Base-by-base conservation (phyloP, 2,888 invertebrate genomes). In the Nematopogon swammerdamellus region DNA sequence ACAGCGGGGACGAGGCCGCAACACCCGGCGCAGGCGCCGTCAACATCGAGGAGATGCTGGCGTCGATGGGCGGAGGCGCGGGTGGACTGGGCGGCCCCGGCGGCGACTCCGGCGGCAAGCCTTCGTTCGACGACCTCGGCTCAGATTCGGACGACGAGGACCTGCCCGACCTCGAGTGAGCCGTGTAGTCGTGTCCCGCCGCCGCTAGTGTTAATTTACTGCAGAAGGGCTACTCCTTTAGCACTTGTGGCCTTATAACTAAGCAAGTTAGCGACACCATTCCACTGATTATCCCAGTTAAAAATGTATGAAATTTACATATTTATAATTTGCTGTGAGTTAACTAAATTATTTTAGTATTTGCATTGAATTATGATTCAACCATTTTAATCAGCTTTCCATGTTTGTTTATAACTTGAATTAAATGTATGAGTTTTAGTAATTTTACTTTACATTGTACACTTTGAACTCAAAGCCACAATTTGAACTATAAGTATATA, bases 1-100 rank as follows among this genome's bases (percentile, higher is more conserved):
- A 97, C 54, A 93, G 91, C 49, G 91, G 90, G n/a, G 91, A 89
- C 56, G 95, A 93, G 58, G 84, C 68, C 51, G n/a, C n/a, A n/a
- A 66, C 57, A 46, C 67, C 63, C 51, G 43, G 18, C 20, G 44
- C 45, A 44, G 77, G 69, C 50, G 67, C 60, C 46, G 76, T 77
- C 47, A 85, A 87, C 63, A 74, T 87, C 53, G 85, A 85, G 65
- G 86, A 88, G 74, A 86, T 91, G 86, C 85, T 91, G 77, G 80
- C 84, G 57, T 82, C 86, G 56, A 88, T 91, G 87, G 87, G 87
- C 50, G 86, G 85, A 45, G 64, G 63, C 48, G 60, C 20, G 3
- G 48, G 59, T 17, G 36, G 36, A 18, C 6, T 25, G 0, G 49
- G 47, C 17, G 64, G 61, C 3, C 65, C 59, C 49, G 71, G 79